Evolutionary conservation across 1,140 invertebrate genomes (phyloP).

Genomic region (Vanessa tameamea): DNA sequence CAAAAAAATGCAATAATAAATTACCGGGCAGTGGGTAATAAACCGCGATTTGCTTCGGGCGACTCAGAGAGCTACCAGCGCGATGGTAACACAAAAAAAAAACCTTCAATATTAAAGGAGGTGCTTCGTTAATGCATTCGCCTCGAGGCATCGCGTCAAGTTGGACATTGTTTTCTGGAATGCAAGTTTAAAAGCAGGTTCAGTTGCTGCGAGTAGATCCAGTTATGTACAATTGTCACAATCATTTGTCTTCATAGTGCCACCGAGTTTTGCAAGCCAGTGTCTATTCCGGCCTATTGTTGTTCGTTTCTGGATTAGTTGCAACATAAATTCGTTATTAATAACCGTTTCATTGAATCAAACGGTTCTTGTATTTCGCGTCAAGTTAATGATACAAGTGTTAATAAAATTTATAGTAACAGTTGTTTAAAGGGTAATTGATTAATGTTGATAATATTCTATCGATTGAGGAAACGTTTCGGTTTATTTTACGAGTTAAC

Average conservation of each 20-base stretch:
- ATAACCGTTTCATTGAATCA: conserved; percentile 17
- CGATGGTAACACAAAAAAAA: conserved; percentile 65
- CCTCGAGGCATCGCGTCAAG: conserved; percentile 72
- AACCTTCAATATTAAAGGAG: conserved; percentile 77
- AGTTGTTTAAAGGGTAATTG: conserved; percentile 21
- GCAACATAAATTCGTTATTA: conserved; percentile 40
- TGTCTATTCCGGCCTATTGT: conserved; percentile 31
- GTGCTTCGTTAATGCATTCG: conserved; percentile 78
- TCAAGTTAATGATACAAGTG: conserved; percentile 20
- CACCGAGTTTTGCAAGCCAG: conserved; percentile 44
- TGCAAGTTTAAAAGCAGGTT: conserved; percentile 54
- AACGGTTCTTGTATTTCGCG: conserved; percentile 1
- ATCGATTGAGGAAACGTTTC: conserved; percentile 21
- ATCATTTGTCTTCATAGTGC: conserved; percentile 47
- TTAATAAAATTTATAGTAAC: conserved; percentile 23
- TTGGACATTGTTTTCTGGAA: conserved; percentile 78
- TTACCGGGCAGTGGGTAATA: conserved; percentile 74
- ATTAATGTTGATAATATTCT: conserved; percentile 27
- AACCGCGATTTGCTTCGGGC: conserved; percentile 77
- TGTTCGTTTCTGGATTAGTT: conserved; percentile 17
- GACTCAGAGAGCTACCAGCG: conserved; percentile 74
- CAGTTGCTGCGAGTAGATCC: conserved; percentile 31
- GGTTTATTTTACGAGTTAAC: conserved; percentile 4
- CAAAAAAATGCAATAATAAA: conserved; percentile 80
- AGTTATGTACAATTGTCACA: conserved; percentile 43